phyloP scores from a whole-genome alignment of 2,113 vertebrate species.

The Nettapus auritus region DNA sequence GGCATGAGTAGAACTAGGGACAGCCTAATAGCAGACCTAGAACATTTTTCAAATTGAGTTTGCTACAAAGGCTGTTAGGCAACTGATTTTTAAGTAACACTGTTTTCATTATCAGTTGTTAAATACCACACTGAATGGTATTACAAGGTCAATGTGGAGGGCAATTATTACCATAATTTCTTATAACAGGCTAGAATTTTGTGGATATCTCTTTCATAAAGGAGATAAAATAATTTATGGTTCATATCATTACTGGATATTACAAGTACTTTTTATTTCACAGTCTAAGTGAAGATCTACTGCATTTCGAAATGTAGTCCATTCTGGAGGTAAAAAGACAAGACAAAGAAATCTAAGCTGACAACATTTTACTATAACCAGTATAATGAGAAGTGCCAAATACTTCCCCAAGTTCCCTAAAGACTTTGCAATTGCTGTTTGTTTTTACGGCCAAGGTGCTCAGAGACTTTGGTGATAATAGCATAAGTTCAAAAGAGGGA shows the following conservation, averaged over 20 bases:
- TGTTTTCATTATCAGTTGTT: conserved; percentile 5
- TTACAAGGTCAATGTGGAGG: neutral
- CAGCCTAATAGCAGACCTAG: conserved; percentile 13
- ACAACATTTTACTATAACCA: neutral
- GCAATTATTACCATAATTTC: neutral
- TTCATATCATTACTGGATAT: neutral
- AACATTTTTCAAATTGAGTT: neutral
- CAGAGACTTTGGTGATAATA: neutral
- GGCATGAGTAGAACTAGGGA: neutral
- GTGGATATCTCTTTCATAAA: neutral
- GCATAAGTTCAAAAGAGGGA: neutral
- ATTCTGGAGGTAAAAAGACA: neutral
- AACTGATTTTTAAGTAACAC: neutral
- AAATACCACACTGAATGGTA: neutral
- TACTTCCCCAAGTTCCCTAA: neutral
- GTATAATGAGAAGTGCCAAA: neutral
- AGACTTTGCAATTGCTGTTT: neutral
- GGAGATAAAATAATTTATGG: neutral
- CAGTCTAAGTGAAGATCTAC: neutral
- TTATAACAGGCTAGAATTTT: neutral
- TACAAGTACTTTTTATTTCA: neutral
- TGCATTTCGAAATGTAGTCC: neutral
- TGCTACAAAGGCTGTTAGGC: neutral
- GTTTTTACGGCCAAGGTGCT: neutral
- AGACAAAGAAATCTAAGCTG: neutral